phyloP scores from a whole-genome alignment of 2,797 vertebrate species.

The Alcedo quadribrachys region DNA sequence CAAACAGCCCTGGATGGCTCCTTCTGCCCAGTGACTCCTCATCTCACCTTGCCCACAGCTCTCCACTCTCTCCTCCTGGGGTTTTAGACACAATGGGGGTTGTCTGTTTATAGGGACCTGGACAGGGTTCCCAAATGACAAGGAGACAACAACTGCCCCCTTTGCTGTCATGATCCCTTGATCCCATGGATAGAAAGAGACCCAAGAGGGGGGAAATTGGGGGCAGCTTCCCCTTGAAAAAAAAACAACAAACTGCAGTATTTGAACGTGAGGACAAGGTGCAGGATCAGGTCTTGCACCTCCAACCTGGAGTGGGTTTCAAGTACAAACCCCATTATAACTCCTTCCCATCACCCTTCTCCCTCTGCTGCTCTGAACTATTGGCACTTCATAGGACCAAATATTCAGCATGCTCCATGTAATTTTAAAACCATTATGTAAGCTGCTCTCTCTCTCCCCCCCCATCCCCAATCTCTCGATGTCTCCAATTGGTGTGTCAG shows the following conservation, averaged over 20 bases:
- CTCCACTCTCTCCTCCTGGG: background rate
- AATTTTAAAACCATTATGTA: slow-evolving; percentile 36
- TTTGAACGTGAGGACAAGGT: background rate
- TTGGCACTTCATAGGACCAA: background rate
- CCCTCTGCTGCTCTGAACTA: background rate
- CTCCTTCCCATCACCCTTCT: background rate
- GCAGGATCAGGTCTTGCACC: background rate
- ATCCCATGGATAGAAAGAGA: background rate
- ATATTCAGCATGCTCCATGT: background rate
- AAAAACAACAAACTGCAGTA: background rate
- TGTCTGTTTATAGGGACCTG: background rate
- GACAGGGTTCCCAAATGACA: background rate
- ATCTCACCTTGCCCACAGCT: background rate
- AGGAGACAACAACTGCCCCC: too few relatives aligned
- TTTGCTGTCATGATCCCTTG: background rate
- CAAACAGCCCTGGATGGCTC: fast-evolving
- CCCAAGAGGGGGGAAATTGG: background rate
- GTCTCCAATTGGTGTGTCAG: slow-evolving; percentile 58
- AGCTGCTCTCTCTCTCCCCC: slow-evolving; percentile 1
- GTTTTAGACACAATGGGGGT: background rate
- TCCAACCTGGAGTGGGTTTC: background rate
- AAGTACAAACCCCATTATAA: background rate
- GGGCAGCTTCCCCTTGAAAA: background rate
- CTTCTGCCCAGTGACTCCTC: background rate
- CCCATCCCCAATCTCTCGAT: background rate